Conservation (phyloP, 2,888 invertebrate genomes). For the Seira ritae region DNA sequence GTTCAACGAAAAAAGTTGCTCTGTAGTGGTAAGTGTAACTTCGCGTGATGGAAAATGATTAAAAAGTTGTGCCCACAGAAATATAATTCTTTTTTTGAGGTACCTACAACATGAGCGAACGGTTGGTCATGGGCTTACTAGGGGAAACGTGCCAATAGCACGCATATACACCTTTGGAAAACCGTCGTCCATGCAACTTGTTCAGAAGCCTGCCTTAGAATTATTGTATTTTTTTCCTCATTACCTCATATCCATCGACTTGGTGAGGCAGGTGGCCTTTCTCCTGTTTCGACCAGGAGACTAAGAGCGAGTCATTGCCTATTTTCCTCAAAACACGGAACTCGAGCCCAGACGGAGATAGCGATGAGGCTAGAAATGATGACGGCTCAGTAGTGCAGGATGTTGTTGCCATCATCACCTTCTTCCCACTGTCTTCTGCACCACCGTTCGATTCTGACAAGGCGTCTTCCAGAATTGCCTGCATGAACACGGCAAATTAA, state of each 20-base stretch:
- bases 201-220: no score
- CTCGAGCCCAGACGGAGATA: conserved; percentile 55
- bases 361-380: background rate
- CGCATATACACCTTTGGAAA: no score
- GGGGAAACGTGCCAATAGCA: no score
- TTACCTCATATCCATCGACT: conserved; percentile 72
- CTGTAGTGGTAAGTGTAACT: no score
- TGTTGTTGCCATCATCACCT: background rate
- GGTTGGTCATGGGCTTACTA: no score
- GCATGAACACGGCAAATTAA: background rate
- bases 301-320: conserved; percentile 73
- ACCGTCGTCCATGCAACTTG: no score
- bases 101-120: no score
- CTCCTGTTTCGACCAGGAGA: conserved; percentile 72
- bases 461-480: conserved; percentile 57
- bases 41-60: no score
- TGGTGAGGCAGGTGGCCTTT: conserved; percentile 41
- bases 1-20: no score
- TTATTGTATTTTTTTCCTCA: no score
- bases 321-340: conserved; percentile 73
- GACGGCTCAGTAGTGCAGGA: conserved; percentile 7
- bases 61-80: no score
- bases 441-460: conserved; percentile 31
- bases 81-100: no score
- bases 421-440: background rate